Evolutionary conservation across 2,113 vertebrate genomes (phyloP).

Genomic region (Rhea pennata): DNA sequence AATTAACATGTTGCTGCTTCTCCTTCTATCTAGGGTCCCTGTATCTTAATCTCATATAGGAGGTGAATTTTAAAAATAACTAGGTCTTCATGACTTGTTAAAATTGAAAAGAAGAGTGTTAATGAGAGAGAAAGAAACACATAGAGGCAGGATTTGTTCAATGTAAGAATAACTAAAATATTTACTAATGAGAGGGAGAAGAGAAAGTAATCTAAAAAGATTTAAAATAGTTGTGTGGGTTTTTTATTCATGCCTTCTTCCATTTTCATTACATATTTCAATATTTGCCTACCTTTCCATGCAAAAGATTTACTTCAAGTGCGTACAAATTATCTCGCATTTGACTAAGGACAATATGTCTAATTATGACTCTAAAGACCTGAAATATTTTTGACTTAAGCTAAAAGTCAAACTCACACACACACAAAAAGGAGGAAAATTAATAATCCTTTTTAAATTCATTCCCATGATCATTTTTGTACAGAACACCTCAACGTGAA

Average conservation of each 20-base stretch:
- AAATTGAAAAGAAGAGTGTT: constrained; percentile 17
- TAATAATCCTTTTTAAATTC: constrained; percentile 76
- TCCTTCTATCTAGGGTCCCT: background rate
- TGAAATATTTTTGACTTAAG: constrained; percentile 75
- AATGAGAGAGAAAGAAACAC: constrained; percentile 54
- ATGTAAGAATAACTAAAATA: constrained; percentile 55
- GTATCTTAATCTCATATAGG: background rate
- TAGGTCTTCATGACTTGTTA: constrained; percentile 29
- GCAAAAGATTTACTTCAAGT: constrained; percentile 74
- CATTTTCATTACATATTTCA: constrained; percentile 76
- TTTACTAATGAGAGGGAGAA: constrained; percentile 73
- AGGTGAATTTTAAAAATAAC: background rate
- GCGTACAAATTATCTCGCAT: constrained; percentile 76
- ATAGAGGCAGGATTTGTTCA: constrained; percentile 30
- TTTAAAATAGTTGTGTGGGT: constrained; percentile 63
- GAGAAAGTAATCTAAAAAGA: constrained; percentile 71
- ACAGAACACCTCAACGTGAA: background rate
- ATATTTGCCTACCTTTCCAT: constrained; percentile 78
- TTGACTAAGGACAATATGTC: constrained; percentile 76
- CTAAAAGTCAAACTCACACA: constrained; percentile 68
- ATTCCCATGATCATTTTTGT: constrained; percentile 34
- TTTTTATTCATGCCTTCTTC: constrained; percentile 52
- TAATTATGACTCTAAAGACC: constrained; percentile 78
- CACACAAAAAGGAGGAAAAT: constrained; percentile 15
- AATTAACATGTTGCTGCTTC: background rate